phyloP scores from a whole-genome alignment of 2,797 vertebrate species.

The Helicolenus hilgendorfi region DNA sequence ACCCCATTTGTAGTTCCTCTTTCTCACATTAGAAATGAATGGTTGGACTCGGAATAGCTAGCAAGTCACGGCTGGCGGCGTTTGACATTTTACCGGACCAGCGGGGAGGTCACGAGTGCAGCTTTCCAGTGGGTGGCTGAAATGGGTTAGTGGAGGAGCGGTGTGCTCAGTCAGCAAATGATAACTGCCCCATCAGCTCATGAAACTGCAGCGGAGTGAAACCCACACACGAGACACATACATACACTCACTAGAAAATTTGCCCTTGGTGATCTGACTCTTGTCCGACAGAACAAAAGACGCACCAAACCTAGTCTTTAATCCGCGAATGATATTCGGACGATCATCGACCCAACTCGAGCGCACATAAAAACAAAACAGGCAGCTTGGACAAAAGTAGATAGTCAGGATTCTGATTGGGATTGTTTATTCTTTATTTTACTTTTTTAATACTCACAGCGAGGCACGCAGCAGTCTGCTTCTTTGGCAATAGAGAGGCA shows the following conservation, averaged over 20 bases:
- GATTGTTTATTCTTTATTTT: conserved; percentile 40
- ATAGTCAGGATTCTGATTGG: conserved; percentile 25
- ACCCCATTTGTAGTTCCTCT: conserved; percentile 33
- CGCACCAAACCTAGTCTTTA: background rate
- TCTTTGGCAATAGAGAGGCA: conserved; percentile 33
- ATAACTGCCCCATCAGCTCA: conserved; percentile 76
- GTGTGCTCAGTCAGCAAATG: conserved; percentile 77
- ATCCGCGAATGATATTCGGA: conserved; percentile 1
- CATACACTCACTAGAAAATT: conserved; percentile 22
- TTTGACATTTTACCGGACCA: conserved; percentile 42
- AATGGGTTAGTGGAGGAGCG: conserved; percentile 48
- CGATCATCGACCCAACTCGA: background rate
- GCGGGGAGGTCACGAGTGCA: conserved; percentile 59
- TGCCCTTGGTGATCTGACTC: conserved; percentile 16
- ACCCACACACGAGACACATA: conserved; percentile 40
- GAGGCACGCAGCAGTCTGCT: conserved; percentile 27
- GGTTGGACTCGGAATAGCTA: conserved; percentile 36
- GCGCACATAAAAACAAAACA: conserved; percentile 43
- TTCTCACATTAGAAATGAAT: conserved; percentile 45
- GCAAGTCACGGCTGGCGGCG: conserved; percentile 48
- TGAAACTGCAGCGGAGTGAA: conserved; percentile 74
- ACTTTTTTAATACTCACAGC: conserved; percentile 46
- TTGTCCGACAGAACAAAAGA: conserved; percentile 3
- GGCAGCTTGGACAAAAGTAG: conserved; percentile 53
- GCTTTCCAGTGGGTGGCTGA: conserved; percentile 51